Evolutionary conservation across 2,113 vertebrate species (phyloP).

Genomic region (Peromyscus polionotus): DNA sequence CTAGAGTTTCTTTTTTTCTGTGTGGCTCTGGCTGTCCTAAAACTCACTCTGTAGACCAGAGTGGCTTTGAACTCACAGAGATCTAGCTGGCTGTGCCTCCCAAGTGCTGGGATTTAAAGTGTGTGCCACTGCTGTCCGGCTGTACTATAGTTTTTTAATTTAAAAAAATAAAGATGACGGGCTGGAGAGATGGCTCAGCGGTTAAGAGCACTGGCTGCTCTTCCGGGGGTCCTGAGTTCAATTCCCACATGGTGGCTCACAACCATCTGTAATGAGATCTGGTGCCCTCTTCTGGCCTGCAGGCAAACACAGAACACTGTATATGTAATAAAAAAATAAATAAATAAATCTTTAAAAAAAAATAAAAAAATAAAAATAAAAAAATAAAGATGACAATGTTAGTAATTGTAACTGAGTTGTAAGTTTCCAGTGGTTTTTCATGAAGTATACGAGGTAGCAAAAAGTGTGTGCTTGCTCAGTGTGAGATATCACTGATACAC

Average conservation of each 20-base stretch:
- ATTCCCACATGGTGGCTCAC: too few species aligned
- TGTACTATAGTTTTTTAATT: conserved; percentile 7
- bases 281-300: too few species aligned
- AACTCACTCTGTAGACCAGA: not conserved
- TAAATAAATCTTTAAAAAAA: too few species aligned
- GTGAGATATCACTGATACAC: not conserved
- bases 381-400: not conserved
- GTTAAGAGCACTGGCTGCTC: too few species aligned
- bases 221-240: too few species aligned
- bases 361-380: too few species aligned
- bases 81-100: not conserved
- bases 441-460: not conserved
- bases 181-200: too few species aligned
- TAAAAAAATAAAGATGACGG: not conserved
- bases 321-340: too few species aligned
- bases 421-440: not conserved
- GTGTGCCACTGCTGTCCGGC: not conserved
- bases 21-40: not conserved
- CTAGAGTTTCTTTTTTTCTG: not conserved
- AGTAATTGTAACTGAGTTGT: not conserved
- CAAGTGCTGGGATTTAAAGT: not conserved
- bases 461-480: not conserved
- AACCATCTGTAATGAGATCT: too few species aligned
- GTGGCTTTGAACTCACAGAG: not conserved
- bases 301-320: too few species aligned